A percentile compares a stretch with the other conserved stretches of the same genome.
These are phyloP conservation scores for Gila orcuttii DNA, from an alignment of 2,113 vertebrate species.

Conservation along the genomic window DNA sequence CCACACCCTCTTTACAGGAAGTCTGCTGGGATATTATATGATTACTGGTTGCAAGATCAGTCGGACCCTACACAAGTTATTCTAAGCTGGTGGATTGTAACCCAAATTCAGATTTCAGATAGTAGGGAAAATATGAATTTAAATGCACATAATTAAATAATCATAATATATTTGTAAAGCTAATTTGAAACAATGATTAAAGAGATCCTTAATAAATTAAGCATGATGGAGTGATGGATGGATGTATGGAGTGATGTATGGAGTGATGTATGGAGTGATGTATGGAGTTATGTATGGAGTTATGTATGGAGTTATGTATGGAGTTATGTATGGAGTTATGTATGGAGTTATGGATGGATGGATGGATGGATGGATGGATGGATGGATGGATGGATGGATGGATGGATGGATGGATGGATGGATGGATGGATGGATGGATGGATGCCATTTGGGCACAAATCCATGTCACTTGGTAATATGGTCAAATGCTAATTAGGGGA, in stretches of 20 bases:
- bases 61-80: background rate
- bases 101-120: background rate
- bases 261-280: background rate
- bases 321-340: background rate
- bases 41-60: slow-evolving; percentile 31
- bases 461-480: background rate
- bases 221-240: too few species aligned
- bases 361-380: too few species aligned
- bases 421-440: background rate
- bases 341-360: background rate
- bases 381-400: background rate
- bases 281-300: too few species aligned
- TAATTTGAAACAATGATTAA: too few species aligned
- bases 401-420: too few species aligned
- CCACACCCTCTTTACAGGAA: background rate
- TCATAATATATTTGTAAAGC: too few species aligned
- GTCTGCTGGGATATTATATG: slow-evolving; percentile 14
- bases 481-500: background rate
- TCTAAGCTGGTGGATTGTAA: background rate
- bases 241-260: background rate
- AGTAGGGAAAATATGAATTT: background rate
- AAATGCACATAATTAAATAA: background rate
- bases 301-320: too few species aligned
- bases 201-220: too few species aligned
- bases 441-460: background rate